Conservation (phyloP, 2,113 vertebrate species). For the Amphiprion percula region DNA sequence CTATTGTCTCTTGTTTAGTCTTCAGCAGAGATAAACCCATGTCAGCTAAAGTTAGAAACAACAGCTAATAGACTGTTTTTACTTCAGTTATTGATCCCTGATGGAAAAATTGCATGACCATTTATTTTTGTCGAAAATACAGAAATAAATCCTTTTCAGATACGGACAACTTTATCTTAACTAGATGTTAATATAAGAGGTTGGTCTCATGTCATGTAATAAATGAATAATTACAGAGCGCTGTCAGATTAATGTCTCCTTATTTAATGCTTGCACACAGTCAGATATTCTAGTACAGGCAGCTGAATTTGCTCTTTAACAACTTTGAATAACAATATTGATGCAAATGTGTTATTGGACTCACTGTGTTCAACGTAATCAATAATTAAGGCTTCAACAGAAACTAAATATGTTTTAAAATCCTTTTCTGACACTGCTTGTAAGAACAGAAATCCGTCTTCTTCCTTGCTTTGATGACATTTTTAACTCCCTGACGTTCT, state of each 20-base stretch:
- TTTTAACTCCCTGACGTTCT: constrained; percentile 10
- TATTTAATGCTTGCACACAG: background rate
- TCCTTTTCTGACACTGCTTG: background rate
- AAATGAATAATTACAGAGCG: background rate
- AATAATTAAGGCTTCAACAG: constrained; percentile 1
- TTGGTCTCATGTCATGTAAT: too few relatives aligned
- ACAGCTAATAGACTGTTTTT: too few relatives aligned
- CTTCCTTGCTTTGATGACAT: constrained; percentile 6
- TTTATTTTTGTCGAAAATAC: too few relatives aligned
- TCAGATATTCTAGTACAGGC: background rate
- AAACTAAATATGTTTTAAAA: background rate
- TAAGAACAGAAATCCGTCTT: background rate
- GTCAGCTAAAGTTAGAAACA: too few relatives aligned
- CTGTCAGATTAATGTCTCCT: background rate
- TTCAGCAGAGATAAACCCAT: background rate
- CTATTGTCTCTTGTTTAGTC: background rate
- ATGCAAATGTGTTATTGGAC: background rate
- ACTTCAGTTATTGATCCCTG: too few relatives aligned
- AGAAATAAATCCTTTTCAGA: too few relatives aligned
- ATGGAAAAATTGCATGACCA: too few relatives aligned
- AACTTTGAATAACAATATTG: background rate
- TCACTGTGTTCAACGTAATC: background rate
- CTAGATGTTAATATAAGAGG: too few relatives aligned
- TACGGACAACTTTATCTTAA: too few relatives aligned
- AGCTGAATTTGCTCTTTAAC: background rate